phyloP scores from a whole-genome alignment of 2,797 vertebrate genomes.

The Mionectes olivaceus region DNA sequence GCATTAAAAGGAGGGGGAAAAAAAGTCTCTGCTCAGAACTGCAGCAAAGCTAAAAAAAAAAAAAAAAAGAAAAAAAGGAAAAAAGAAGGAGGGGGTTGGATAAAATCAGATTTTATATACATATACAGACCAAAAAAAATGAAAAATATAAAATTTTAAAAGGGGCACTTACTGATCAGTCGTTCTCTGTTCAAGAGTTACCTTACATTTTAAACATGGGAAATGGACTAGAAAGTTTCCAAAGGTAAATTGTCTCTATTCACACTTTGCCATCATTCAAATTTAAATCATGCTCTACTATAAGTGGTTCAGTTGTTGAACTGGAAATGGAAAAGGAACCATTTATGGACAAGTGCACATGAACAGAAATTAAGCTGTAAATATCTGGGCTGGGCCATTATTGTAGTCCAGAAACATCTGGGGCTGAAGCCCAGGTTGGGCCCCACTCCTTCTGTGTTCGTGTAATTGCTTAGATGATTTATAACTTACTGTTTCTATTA shows the following conservation, averaged over 20 bases:
- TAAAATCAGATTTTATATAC: not conserved
- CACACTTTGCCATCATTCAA: slow-evolving; percentile 59
- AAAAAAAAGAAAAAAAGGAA: not conserved
- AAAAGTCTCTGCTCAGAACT: not conserved
- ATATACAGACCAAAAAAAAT: not conserved
- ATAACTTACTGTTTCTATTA: slow-evolving; percentile 77
- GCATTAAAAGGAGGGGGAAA: not conserved
- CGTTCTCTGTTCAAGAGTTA: slow-evolving; percentile 18
- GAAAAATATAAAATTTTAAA: slow-evolving; percentile 25
- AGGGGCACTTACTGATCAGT: slow-evolving; percentile 8
- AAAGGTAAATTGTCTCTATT: slow-evolving; percentile 70
- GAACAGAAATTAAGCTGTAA: slow-evolving; percentile 84
- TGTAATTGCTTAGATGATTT: slow-evolving; percentile 82
- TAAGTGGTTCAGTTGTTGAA: slow-evolving; percentile 70
- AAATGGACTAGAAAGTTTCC: slow-evolving; percentile 65
- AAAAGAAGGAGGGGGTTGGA: not conserved
- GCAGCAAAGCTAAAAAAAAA: not conserved
- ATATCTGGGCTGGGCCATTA: slow-evolving; percentile 80
- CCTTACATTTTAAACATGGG: slow-evolving; percentile 43
- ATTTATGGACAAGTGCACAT: slow-evolving; percentile 79
- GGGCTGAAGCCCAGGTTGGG: slow-evolving; percentile 69
- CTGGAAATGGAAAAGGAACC: slow-evolving; percentile 75
- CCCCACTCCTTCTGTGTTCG: slow-evolving; percentile 71
- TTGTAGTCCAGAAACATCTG: slow-evolving; percentile 80
- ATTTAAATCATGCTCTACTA: slow-evolving; percentile 66